A percentile compares a stretch with the other conserved stretches of the same genome.
Conservation (phyloP, 2,113 vertebrate species). For the Solea solea region DNA sequence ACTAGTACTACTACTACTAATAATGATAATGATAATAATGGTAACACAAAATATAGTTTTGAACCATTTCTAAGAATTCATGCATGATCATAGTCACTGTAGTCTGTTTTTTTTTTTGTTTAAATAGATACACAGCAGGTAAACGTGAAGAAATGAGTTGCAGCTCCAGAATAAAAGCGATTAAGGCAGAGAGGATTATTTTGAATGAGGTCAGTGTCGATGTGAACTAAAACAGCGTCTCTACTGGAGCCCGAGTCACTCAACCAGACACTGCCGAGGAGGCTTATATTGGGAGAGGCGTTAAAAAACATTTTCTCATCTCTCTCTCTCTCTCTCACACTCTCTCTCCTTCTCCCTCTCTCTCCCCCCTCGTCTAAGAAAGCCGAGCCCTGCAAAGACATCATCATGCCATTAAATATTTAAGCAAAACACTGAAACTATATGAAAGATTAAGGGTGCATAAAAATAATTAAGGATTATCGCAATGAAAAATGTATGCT, state of each 20-base stretch:
- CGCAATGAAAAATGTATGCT: conserved; percentile 80
- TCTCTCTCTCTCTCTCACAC: conserved; percentile 38
- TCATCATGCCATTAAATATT: conserved; percentile 80
- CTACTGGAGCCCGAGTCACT: conserved; percentile 76
- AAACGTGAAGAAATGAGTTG: conserved; percentile 72
- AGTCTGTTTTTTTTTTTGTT: no score
- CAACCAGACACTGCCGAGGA: conserved; percentile 74
- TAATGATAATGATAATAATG: background rate
- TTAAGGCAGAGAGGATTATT: conserved; percentile 78
- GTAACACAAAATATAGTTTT: background rate
- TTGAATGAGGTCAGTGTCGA: conserved; percentile 79
- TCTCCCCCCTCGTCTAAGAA: conserved; percentile 54
- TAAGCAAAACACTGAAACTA: conserved; percentile 79
- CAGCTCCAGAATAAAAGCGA: conserved; percentile 72
- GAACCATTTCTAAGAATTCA: background rate
- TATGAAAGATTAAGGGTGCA: conserved; percentile 83
- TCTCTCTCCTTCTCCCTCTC: conserved; percentile 39
- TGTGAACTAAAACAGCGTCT: conserved; percentile 79
- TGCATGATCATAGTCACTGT: conserved; percentile 2
- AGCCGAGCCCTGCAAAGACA: conserved; percentile 73
- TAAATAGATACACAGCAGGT: conserved; percentile 18
- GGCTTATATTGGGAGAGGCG: conserved; percentile 72
- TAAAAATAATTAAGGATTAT: conserved; percentile 84
- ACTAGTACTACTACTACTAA: background rate
- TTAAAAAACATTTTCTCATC: conserved; percentile 69